A percentile compares a stretch with the other conserved stretches of the same genome.
Conservation (phyloP, 2,888 invertebrate species). For the Pyrochroa serraticornis region DNA sequence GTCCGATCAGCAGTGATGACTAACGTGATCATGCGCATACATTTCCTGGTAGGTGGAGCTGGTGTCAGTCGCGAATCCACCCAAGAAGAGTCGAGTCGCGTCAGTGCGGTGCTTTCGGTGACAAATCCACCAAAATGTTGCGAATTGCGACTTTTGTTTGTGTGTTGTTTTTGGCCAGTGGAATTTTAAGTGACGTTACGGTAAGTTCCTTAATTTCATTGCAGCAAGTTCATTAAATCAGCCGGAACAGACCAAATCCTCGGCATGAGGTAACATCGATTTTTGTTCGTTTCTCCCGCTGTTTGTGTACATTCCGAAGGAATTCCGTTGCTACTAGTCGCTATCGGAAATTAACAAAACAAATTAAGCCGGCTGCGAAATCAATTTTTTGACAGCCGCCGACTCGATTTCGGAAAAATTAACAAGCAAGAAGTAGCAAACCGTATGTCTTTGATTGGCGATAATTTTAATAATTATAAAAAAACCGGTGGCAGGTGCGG, state of each 20-base stretch:
- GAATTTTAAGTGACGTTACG: conserved; percentile 64
- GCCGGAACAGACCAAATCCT: conserved; percentile 1
- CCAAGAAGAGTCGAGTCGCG: conserved; percentile 51
- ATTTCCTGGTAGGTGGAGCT: conserved; percentile 54
- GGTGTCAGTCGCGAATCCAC: conserved; percentile 54
- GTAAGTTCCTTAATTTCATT: conserved; percentile 56
- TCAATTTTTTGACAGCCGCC: too few relatives aligned
- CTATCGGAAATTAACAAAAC: too few relatives aligned
- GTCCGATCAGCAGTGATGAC: conserved; percentile 36
- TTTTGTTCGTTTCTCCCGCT: conserved; percentile 42
- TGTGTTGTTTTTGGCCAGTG: conserved; percentile 66
- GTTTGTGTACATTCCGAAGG: conserved; percentile 39
- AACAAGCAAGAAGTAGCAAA: too few relatives aligned
- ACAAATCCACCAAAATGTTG: conserved; percentile 60
- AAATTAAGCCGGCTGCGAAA: too few relatives aligned
- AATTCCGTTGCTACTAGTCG: neutral
- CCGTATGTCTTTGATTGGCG: too few relatives aligned
- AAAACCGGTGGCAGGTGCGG: too few relatives aligned
- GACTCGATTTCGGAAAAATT: too few relatives aligned
- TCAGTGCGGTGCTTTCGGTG: conserved; percentile 49
- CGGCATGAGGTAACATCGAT: conserved; percentile 45
- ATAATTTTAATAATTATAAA: too few relatives aligned
- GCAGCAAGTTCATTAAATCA: too few relatives aligned
- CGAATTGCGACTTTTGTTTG: conserved; percentile 66
- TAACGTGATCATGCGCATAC: conserved; percentile 48